Evolutionary conservation across 2,113 vertebrate species (phyloP), one percentile per base, ranked within the genome.

Genomic region (Tachuris rubrigastra): DNA sequence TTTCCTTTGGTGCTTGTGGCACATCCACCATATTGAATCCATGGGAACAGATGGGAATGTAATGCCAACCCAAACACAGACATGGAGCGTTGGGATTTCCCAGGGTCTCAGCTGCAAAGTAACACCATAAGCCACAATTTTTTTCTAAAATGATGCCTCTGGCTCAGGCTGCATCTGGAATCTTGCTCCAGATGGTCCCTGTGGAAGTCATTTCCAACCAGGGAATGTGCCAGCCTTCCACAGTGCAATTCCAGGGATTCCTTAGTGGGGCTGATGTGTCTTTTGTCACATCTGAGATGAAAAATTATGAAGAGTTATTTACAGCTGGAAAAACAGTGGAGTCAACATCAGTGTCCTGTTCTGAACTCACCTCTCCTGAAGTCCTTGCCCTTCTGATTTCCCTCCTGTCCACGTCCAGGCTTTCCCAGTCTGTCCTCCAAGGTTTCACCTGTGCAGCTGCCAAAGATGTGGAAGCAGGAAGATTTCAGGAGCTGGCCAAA

Each of bases 381-480:
- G 24, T 8, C 5, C 4, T 62, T 59, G 42, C 55, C 59, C 16
- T 35, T 42, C 72, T 89, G 68, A 4, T 71, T 75, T 84, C 28
- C 63, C 52, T 83, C 35, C 72, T 93, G 85, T 78, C 16, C 50
- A 47, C 28, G 14, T 69, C 66, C 91, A 98, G 98, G 68, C 89
- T 97, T 25, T 96, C 96, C 31, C 72, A 71, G 53, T 95, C 89
- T 17, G 81, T 97, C 69, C 96, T 98, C 11, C 95, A 93, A 41
- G 96, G 96, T 30, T 97, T 98, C 92, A 97, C 95, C 0, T 98
- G 97, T 17, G 67, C 47, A 8, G 94, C 81, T 24, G 87, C 85
- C 31, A 78, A 25, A 0, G 72, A 56, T 9, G 59, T 96, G 53
- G 87, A 58, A 27, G 35, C 25, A 24, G 81, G 37, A 10, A 91